Percentiles rank a stretch among this genome's conserved stretches.
phyloP scores from a whole-genome alignment of 2,113 vertebrate species.

The Ariopsis seemanni region DNA sequence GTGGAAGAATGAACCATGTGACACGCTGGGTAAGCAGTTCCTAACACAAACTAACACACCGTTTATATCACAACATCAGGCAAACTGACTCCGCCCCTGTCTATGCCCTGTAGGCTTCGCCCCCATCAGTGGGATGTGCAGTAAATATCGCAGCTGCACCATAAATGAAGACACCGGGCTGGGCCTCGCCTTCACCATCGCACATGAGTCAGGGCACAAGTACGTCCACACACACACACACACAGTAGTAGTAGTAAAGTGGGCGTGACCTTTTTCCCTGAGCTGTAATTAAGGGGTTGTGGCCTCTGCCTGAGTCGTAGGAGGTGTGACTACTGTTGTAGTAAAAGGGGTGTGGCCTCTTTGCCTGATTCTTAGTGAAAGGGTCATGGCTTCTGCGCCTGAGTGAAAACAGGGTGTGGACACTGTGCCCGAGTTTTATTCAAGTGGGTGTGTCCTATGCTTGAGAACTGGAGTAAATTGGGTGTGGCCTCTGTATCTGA shows the following conservation, averaged over 20 bases:
- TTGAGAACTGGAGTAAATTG: no score
- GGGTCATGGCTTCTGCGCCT: not conserved
- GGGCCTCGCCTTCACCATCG: slow-evolving; percentile 94
- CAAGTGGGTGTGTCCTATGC: no score
- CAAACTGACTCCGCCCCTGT: not conserved
- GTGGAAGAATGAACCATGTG: slow-evolving; percentile 98
- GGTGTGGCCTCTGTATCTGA: not conserved
- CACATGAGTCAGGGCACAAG: slow-evolving; percentile 98
- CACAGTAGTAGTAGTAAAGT: not conserved
- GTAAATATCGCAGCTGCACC: slow-evolving; percentile 95
- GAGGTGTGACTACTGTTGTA: not conserved
- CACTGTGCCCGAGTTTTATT: no score
- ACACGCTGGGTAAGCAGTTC: slow-evolving; percentile 86
- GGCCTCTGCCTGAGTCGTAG: not conserved
- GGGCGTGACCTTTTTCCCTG: not conserved
- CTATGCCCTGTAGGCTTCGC: slow-evolving; percentile 82
- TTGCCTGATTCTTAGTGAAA: not conserved
- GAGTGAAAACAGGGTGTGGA: not conserved
- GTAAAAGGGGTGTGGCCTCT: not conserved
- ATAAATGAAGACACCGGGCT: slow-evolving; percentile 98
- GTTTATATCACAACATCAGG: not conserved
- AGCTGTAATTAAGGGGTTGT: not conserved
- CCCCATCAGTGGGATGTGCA: slow-evolving; percentile 98
- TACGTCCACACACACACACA: slow-evolving; percentile 66
- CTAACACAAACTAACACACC: not conserved